Evolutionary conservation across 1,140 invertebrate genomes (phyloP).

Genomic region (Diachasmimorpha longicaudata): DNA sequence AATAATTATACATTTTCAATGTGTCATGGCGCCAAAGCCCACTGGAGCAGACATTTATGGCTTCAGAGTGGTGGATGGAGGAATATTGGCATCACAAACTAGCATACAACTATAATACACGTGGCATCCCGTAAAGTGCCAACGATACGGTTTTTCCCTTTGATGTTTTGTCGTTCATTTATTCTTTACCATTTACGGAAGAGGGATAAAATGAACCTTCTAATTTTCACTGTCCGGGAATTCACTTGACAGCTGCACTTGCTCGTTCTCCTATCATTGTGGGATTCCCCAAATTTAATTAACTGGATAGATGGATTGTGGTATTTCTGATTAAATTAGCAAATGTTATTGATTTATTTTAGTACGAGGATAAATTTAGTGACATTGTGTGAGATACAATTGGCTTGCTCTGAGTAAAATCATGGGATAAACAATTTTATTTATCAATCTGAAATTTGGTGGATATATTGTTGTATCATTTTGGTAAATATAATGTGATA

Average conservation of each 20-base stretch:
- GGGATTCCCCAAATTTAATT: constrained; percentile 42
- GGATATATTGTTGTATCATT: no score
- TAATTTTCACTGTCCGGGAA: constrained; percentile 48
- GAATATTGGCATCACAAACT: constrained; percentile 4
- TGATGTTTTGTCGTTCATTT: neutral
- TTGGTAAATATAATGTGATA: neutral
- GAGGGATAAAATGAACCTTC: constrained; percentile 7
- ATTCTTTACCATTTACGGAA: constrained; percentile 27
- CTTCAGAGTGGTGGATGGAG: neutral
- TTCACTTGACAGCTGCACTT: constrained; percentile 46
- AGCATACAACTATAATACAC: neutral
- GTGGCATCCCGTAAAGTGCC: neutral
- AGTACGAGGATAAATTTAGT: neutral
- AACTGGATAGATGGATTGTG: constrained; percentile 35
- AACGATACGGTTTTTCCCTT: neutral
- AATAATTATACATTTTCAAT: neutral
- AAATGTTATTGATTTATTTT: neutral
- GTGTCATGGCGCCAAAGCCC: neutral
- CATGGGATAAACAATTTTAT: no score
- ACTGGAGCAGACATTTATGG: constrained; percentile 4
- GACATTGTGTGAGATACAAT: no score
- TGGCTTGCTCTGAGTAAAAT: no score
- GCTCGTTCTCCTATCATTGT: constrained; percentile 37
- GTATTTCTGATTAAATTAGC: constrained; percentile 13
- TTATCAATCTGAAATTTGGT: no score